Base-by-base conservation (phyloP, 2,797 vertebrate genomes). In the Hylomyscus alleni region DNA sequence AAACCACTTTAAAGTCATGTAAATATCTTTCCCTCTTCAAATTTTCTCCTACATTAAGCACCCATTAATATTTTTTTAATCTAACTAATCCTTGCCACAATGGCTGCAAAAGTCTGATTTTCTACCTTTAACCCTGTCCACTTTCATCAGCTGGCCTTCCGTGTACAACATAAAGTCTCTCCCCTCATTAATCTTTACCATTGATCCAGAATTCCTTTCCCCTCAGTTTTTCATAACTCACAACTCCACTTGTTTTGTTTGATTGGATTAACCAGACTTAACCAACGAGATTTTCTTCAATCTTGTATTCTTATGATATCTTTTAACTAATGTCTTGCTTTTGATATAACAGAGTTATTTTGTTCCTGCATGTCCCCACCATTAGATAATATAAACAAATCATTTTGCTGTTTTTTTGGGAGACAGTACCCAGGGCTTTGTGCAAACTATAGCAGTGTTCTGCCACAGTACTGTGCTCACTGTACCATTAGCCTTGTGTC, bases 281-380 rank as follows among this genome's bases (percentile, higher is more conserved):
- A 37, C 58, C 47, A 76, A 15, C 80, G 90, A 44, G 37, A 85
- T 11, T 52, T 29, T 91, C 82, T 89, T 62, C 47, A 44, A 14
- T 89, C 80, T 89, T 89, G 3, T 56, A 54, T 82, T 81, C 58
- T 90, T 90, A 4, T 37, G 37, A 52, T 29, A 26, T 60, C 31
- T 93, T 93, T 91, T 26, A 89, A 93, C 50, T 40, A 73, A 75
- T 86, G 22, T 11, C 37, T 82, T 84, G 78, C n/a, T 91, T 96
- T 91, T 62, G 12, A 17, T 44, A 40, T 56, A 67, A 90, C 9
- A 31, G 34, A 75, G 4, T 84, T 80, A 91, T 62, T n/a, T 62
- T 52, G 58, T 20, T 56, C 24, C 37, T 72, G 58, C 6, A 26
- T 73, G 81, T 29, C 19, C 22, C 6, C 34, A 34, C 22, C 58